Evolutionary conservation across 1,140 invertebrate species (phyloP).

Genomic region (Lepidostoma basale): DNA sequence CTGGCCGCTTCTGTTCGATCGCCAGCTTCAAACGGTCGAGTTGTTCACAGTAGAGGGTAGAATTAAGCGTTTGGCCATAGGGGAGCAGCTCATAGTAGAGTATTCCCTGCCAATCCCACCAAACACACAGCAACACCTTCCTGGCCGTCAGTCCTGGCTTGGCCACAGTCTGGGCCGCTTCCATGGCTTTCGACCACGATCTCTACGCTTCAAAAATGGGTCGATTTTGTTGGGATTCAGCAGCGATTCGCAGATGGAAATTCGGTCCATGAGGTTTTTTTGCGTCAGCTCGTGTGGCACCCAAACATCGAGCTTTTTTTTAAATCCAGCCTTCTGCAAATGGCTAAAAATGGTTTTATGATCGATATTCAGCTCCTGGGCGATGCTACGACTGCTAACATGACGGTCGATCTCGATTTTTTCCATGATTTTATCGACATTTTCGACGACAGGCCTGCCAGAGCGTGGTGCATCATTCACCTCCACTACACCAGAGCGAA

Average conservation of each 20-base stretch:
- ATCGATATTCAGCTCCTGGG: constrained; percentile 2
- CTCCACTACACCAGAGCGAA: not conserved
- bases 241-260: constrained; percentile 20
- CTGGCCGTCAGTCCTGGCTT: constrained; percentile 5
- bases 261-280: constrained; percentile 13
- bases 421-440: constrained; percentile 12
- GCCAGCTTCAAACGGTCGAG: constrained; percentile 10
- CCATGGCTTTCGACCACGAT: constrained; percentile 5
- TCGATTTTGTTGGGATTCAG: constrained; percentile 19
- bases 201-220: too few species aligned
- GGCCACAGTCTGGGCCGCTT: constrained; percentile 3
- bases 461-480: not conserved
- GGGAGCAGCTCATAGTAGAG: constrained; percentile 10
- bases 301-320: constrained; percentile 7
- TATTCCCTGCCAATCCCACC: constrained; percentile 7
- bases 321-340: constrained; percentile 2
- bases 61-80: constrained; percentile 5
- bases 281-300: constrained; percentile 9
- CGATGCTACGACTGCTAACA: constrained; percentile 6
- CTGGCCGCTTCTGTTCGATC: not conserved
- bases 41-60: constrained; percentile 9
- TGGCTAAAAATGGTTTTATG: constrained; percentile 1
- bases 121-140: constrained; percentile 11
- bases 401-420: constrained; percentile 5
- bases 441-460: constrained; percentile 1